A percentile compares a stretch with the other conserved stretches of the same genome.
These are phyloP conservation scores for Periplaneta americana DNA, from an alignment of 1,140 invertebrate species.

Conservation along the genomic window DNA sequence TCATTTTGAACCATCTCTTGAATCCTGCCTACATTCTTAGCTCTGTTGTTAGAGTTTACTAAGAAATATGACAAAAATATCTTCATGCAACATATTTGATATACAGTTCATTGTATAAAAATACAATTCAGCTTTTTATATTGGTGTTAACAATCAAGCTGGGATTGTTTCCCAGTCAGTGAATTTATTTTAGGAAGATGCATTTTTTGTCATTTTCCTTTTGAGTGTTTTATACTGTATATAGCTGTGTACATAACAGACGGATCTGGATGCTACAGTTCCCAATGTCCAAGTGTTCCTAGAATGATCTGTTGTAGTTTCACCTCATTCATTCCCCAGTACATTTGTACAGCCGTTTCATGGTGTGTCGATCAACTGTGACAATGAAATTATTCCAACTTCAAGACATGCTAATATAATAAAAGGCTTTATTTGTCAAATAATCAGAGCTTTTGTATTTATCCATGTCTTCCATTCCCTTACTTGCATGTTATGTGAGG, in stretches of 20 bases:
- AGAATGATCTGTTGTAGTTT: slow-evolving; percentile 1
- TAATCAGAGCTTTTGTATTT: background rate
- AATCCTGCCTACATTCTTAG: slow-evolving; percentile 6
- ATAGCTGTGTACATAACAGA: slow-evolving; percentile 15
- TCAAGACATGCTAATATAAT: slow-evolving; percentile 8
- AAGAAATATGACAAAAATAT: background rate
- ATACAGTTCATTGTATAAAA: slow-evolving; percentile 6
- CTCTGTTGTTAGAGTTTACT: background rate
- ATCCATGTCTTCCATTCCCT: background rate
- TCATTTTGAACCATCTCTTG: slow-evolving; percentile 4
- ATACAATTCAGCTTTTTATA: slow-evolving; percentile 9
- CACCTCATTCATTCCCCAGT: background rate
- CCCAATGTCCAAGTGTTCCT: slow-evolving; percentile 13
- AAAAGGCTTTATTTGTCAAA: slow-evolving; percentile 19
- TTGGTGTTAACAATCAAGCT: background rate
- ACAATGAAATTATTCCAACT: slow-evolving; percentile 1
- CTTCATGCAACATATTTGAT: background rate
- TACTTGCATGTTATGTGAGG: background rate
- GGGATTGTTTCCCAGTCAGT: background rate
- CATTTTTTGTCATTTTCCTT: slow-evolving; percentile 15
- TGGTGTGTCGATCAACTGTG: background rate
- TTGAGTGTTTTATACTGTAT: slow-evolving; percentile 19
- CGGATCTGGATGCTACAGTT: background rate
- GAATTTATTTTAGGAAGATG: background rate
- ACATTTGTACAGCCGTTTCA: slow-evolving; percentile 13